phyloP scores from a whole-genome alignment of 1,140 invertebrate species.

The Akabosia matsudoensis region DNA sequence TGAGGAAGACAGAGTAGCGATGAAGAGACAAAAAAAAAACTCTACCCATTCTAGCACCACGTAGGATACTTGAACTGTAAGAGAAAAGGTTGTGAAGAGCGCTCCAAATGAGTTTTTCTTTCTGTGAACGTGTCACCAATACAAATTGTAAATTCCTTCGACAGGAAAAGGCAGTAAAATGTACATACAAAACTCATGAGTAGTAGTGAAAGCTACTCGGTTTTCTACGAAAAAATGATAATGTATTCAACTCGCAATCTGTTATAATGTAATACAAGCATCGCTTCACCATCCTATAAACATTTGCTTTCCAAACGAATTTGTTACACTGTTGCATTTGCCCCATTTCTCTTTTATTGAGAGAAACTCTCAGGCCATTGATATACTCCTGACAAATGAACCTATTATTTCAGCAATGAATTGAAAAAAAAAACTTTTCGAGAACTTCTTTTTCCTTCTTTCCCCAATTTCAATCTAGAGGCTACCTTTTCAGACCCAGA shows the following conservation, averaged over 20 bases:
- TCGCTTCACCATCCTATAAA: no score
- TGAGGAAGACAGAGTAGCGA: background rate
- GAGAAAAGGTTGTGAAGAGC: constrained; percentile 6
- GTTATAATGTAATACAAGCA: background rate
- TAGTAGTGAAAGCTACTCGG: background rate
- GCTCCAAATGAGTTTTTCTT: constrained; percentile 19
- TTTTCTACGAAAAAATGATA: background rate
- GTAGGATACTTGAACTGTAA: background rate
- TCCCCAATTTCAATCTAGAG: background rate
- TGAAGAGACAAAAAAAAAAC: background rate
- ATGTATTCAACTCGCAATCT: background rate
- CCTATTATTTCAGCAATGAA: background rate
- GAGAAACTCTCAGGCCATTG: background rate
- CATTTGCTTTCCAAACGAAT: background rate
- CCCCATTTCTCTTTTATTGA: constrained; percentile 3
- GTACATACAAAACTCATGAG: background rate
- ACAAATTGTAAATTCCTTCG: constrained; percentile 17
- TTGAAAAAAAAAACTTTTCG: background rate
- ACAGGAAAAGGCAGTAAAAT: background rate
- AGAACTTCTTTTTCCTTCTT: background rate
- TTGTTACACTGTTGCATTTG: constrained; percentile 16
- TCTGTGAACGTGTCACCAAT: constrained; percentile 24
- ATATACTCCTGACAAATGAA: constrained; percentile 19
- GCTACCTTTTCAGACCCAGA: background rate
- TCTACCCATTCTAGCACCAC: no score